Base-by-base conservation (phyloP, 35 echinoderm and acorn worm species). In the Lytechinus variegatus region DNA sequence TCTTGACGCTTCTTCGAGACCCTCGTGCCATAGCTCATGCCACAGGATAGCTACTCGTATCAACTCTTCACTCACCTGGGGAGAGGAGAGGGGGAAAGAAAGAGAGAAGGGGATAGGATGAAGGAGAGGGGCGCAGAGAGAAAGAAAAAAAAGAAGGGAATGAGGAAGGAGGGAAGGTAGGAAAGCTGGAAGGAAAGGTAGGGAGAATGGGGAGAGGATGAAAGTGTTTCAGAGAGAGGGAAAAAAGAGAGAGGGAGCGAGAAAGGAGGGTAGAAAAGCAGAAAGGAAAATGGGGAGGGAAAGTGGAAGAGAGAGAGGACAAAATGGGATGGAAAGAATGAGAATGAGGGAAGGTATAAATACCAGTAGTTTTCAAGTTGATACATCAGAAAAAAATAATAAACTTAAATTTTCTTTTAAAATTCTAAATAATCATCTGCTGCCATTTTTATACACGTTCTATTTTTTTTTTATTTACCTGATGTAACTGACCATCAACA, bases 1-100 rank as follows among this genome's bases (percentile, higher is more conserved):
- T 27, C 98, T 79, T 3, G 98, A 99, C 7, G 98, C 98, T 94
- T 99, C 98, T 95, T 99, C 98, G 21, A 99, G 95, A 29, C 98
- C 98, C 86, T 99, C 98, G 55, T 98, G 98, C 98, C 98, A 99
- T 0, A 99, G 93, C 92, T 99, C 98, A 94, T 98, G 98, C 98
- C 98, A 99, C 3, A 99, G 95, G 71, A 99, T 99, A 8, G 98
- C 98, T 2, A 99, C 98, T 87, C 98, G 94, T 27, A 99, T 98
- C 29, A 98, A 95, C 88, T 99, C 97, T 91, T 99, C 98, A 95
- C 98, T 99, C 21, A 99, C 98, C 97, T 98, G 29, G n/a, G 57
- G n/a, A 9, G 52, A 33, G 52, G 9, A n/a, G 28, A 33, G 52
- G 29, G 56, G 52, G 13, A n/a, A n/a, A n/a, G n/a, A n/a, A n/a